These are phyloP conservation scores for Halesus radiatus DNA, from an alignment of 1,140 invertebrate species.

Conservation along the genomic window DNA sequence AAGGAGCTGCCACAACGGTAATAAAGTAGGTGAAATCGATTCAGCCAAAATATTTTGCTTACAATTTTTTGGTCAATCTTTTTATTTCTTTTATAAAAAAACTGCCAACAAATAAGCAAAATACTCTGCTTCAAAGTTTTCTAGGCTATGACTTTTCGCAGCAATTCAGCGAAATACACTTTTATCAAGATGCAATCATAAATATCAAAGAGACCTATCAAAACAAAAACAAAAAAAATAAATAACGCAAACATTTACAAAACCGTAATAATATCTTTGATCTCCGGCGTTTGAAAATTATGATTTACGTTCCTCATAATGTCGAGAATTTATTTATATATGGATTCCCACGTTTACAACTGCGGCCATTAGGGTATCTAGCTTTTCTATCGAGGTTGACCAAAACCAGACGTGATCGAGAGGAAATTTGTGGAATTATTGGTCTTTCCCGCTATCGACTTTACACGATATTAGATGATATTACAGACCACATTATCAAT, in stretches of 20 bases:
- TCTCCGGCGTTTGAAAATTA: conserved; percentile 1
- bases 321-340: neutral
- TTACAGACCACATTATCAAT: conserved; percentile 22
- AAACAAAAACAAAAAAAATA: too few species aligned
- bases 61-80: too few species aligned
- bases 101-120: too few species aligned
- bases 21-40: too few species aligned
- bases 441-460: neutral
- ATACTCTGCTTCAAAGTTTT: too few species aligned
- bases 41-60: too few species aligned
- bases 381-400: conserved; percentile 12
- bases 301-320: neutral
- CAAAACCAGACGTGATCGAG: neutral
- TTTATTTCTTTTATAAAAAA: too few species aligned
- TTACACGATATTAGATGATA: neutral
- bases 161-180: too few species aligned
- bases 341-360: conserved; percentile 23
- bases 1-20: too few species aligned
- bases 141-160: too few species aligned
- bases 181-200: neutral
- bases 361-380: neutral
- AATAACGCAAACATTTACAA: neutral
- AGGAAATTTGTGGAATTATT: neutral
- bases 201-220: neutral
- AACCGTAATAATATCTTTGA: neutral